A percentile compares a stretch with the other conserved stretches of the same genome.
Evolutionary conservation across 2,797 vertebrate genomes (phyloP).

Genomic region (Pseudochirops corinnae): DNA sequence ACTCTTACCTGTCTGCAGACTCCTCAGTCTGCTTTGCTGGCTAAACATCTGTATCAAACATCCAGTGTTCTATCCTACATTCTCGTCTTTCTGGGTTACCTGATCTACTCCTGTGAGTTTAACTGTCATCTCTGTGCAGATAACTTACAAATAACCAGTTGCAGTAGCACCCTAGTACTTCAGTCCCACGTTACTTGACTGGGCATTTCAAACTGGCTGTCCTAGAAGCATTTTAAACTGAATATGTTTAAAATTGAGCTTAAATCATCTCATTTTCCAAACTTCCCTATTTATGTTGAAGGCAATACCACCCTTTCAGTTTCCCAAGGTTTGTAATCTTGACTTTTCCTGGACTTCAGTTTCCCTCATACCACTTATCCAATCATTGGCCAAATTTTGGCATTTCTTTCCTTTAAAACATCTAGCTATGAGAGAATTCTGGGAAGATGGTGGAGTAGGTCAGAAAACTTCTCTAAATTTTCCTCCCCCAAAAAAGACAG

Average conservation of each 20-base stretch:
- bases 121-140: not conserved
- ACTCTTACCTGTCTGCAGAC: not conserved
- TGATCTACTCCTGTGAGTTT: too few relatives aligned
- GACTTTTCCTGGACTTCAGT: not conserved
- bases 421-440: too few relatives aligned
- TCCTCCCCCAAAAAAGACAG: too few relatives aligned
- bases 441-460: too few relatives aligned
- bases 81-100: not conserved
- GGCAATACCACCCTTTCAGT: not conserved
- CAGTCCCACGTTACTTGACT: not conserved
- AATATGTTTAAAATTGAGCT: not conserved
- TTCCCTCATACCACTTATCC: not conserved
- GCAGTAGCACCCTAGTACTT: not conserved
- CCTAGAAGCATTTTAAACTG: not conserved
- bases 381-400: not conserved
- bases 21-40: not conserved
- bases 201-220: not conserved
- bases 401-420: not conserved
- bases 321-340: not conserved
- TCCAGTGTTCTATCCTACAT: not conserved
- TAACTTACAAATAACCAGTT: not conserved
- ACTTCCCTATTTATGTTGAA: not conserved
- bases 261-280: not conserved
- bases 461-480: too few relatives aligned
- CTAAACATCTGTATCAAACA: not conserved